phyloP scores from a whole-genome alignment of 2,113 vertebrate genomes.

The Anarhynchus alexandrinus region DNA sequence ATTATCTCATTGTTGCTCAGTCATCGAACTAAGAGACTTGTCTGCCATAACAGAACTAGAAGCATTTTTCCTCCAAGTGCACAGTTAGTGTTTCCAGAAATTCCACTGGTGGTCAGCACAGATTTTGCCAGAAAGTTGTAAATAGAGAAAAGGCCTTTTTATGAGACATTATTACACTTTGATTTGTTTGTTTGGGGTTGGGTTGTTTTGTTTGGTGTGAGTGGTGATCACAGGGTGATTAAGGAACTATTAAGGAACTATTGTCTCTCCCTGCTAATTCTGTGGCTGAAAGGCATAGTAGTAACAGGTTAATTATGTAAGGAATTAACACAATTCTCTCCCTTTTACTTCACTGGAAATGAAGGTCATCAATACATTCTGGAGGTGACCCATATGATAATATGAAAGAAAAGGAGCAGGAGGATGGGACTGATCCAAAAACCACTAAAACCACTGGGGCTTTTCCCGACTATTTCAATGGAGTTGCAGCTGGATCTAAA shows the following conservation, averaged over 20 bases:
- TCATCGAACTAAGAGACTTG: not conserved
- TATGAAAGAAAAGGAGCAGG: not conserved
- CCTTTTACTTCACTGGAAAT: not conserved
- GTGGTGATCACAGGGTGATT: not conserved
- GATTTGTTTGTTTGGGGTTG: not conserved
- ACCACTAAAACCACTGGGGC: not conserved
- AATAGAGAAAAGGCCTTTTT: not conserved
- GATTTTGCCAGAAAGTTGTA: not conserved
- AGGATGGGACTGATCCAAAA: not conserved
- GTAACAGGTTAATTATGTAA: not conserved
- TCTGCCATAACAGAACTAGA: not conserved
- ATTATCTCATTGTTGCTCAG: not conserved
- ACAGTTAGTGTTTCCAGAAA: not conserved
- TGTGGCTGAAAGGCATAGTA: not conserved
- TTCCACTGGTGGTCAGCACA: not conserved
- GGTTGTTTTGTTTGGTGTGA: not conserved
- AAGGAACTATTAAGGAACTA: not conserved
- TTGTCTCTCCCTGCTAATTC: not conserved
- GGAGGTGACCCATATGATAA: not conserved
- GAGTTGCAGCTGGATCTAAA: not conserved
- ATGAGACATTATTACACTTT: not conserved
- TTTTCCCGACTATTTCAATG: not conserved
- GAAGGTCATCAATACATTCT: not conserved
- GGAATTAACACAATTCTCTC: not conserved
- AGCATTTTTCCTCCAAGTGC: not conserved